These are phyloP conservation scores for Leucosticte australis DNA, from an alignment of 2,113 vertebrate species.

Conservation along the genomic window DNA sequence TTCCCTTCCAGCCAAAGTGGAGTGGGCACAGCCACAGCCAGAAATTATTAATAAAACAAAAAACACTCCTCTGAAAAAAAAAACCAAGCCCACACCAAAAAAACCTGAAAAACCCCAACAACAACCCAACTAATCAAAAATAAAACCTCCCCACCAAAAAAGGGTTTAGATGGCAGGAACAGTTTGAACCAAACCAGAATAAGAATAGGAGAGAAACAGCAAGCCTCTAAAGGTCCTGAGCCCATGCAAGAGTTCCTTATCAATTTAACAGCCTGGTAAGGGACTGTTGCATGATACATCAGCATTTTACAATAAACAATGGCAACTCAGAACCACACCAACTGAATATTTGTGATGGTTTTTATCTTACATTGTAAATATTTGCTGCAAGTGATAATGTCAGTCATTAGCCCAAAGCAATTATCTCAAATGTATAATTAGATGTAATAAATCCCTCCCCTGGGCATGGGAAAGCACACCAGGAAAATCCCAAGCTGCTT, in stretches of 20 bases:
- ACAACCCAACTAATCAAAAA: background rate
- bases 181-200: background rate
- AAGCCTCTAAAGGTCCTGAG: background rate
- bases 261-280: background rate
- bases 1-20: background rate
- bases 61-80: background rate
- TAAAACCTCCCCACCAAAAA: background rate
- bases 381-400: conserved; percentile 1
- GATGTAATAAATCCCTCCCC: conserved; percentile 26
- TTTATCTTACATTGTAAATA: conserved; percentile 28
- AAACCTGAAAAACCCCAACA: background rate
- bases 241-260: background rate
- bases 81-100: background rate
- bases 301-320: background rate
- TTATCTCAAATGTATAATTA: conserved; percentile 20
- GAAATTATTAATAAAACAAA: background rate
- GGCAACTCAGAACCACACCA: background rate
- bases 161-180: background rate
- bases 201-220: background rate
- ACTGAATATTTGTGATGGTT: background rate
- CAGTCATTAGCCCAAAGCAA: background rate
- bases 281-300: background rate
- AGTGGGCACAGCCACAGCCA: background rate
- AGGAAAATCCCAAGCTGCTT: conserved; percentile 9
- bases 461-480: conserved; percentile 1